These are phyloP conservation scores for Athalia circularis DNA, from an alignment of 2,888 invertebrate genomes.

Conservation along the genomic window DNA sequence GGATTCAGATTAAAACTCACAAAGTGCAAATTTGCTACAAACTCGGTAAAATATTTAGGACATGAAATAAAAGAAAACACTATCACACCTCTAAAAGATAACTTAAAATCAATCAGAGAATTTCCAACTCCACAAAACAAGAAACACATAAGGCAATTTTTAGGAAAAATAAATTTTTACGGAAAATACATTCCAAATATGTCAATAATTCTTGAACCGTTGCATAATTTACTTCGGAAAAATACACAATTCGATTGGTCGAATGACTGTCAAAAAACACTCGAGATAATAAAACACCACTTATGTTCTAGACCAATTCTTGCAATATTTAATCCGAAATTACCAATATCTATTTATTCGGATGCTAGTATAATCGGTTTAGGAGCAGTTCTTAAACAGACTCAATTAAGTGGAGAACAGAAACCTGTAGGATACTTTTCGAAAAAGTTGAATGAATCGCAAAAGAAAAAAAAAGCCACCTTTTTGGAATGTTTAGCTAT, in stretches of 20 bases:
- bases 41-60: conserved; percentile 47
- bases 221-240: conserved; percentile 33
- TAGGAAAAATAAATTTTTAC: conserved; percentile 50
- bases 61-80: conserved; percentile 44
- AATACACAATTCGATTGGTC: conserved; percentile 30
- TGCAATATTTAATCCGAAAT: conserved; percentile 40
- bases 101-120: conserved; percentile 52
- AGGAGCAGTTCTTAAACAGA: conserved; percentile 43
- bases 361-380: conserved; percentile 44
- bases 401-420: conserved; percentile 16
- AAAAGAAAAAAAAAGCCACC: conserved; percentile 8
- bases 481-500: conserved; percentile 36
- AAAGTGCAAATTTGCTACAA: conserved; percentile 45
- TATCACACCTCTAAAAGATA: conserved; percentile 51
- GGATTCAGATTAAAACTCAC: conserved; percentile 52
- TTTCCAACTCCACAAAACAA: conserved; percentile 41
- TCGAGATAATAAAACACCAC: conserved; percentile 42
- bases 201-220: conserved; percentile 36
- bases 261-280: conserved; percentile 42
- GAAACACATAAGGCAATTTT: conserved; percentile 42
- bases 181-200: conserved; percentile 42
- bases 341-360: conserved; percentile 33
- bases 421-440: conserved; percentile 49
- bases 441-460: conserved; percentile 45
- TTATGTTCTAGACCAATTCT: conserved; percentile 45